phyloP scores from a whole-genome alignment of 53 echinoderm and acorn worm genomes.

The Mesocentrotus franciscanus region DNA sequence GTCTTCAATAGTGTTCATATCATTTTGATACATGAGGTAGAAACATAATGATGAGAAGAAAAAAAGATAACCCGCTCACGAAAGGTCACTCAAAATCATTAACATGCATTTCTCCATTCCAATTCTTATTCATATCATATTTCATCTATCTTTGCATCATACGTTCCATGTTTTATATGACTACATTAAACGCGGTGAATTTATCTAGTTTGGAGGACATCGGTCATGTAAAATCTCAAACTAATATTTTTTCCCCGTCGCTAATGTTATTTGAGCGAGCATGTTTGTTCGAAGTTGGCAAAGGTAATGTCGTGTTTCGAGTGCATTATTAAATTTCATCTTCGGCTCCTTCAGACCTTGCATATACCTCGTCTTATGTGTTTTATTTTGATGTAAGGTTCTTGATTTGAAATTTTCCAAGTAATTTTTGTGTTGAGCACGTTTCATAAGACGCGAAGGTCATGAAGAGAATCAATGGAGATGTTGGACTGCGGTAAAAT shows the following conservation, averaged over 20 bases:
- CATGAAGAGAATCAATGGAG: background rate
- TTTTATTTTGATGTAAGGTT: background rate
- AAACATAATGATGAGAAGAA: background rate
- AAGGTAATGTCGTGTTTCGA: constrained; percentile 20
- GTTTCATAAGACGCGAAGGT: constrained; percentile 10
- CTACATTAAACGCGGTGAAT: background rate
- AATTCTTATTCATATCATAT: background rate
- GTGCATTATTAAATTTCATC: constrained; percentile 29
- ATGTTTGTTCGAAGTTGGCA: constrained; percentile 27
- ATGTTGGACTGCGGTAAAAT: background rate
- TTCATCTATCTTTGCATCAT: background rate
- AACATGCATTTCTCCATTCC: background rate
- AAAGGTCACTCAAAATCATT: constrained; percentile 13
- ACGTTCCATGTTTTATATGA: background rate
- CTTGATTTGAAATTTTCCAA: background rate
- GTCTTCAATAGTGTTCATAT: background rate
- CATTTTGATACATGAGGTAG: background rate
- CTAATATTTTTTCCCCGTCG: background rate
- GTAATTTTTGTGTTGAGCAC: constrained; percentile 13
- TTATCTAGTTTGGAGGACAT: background rate
- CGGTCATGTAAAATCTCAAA: background rate
- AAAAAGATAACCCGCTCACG: background rate
- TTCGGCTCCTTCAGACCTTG: background rate
- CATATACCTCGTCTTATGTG: background rate
- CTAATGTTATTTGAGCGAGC: constrained; percentile 33